Evolutionary conservation across 2,888 invertebrate species (phyloP), one percentile per base, ranked within the genome.

Genomic region (Hirudinaria manillensis): DNA sequence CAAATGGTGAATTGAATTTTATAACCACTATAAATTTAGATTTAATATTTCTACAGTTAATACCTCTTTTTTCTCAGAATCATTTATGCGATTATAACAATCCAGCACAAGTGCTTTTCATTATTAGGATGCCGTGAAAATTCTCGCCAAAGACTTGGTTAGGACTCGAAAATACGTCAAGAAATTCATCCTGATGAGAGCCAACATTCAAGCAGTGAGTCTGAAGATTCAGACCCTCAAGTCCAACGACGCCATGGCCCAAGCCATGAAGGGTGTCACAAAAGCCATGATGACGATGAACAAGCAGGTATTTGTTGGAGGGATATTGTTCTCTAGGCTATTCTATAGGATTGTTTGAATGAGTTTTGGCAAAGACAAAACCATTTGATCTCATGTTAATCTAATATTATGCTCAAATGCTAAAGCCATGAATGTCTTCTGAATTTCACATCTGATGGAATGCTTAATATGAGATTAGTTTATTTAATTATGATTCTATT

Each of bases 211-310:
- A 7, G 72, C 55, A 29, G 76, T 76, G 19, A 55, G 70, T 21
- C 27, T 76, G 75, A 99, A 98, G 88, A 96, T 98, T 78, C 97
- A 97, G 87, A 97, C 98, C 0, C 89, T 99, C 29, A 91, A 94
- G 85, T 97, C 97, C 10, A 98, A 98, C 87, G 98, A 95, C 87
- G 93, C 97, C 7, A 99, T 99, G 98, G 98, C 98, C 29, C 91
- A 94, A 87, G 99, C 99, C 0, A 99, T 99, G 99, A 93, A 93
- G 85, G 98, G 98, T 34, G 99, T 99, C 61, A 98, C 98, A 1
- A 91, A 91, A 84, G 98, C 99, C 77, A 98, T 99, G 98, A 92
- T 92, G 84, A 92, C 91, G 84, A 99, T 99, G 99, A 99, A 99
- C 87, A 89, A 89, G 88, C 89, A 86, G 84, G 72, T 72, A 19